Evolutionary conservation across 2,888 invertebrate species (phyloP), one percentile per base, ranked within the genome.

Genomic region (Horisme vitalbata): DNA sequence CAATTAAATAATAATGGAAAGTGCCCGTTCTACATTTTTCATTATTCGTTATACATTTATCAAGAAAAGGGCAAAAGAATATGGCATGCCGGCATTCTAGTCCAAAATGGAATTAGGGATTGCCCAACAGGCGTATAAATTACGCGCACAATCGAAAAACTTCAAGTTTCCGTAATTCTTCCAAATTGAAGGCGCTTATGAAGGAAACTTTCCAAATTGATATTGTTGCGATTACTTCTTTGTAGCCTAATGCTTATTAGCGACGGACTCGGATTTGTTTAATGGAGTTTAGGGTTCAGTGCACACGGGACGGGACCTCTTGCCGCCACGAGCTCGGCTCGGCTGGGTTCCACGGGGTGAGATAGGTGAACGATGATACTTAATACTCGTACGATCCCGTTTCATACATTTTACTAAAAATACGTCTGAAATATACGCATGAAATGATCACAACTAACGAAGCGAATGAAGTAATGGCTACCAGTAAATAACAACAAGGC

Each of bases 71-170:
- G 8, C n/a, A 8, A 15, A 7, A 27, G 6, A 23, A 32, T 20
- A 30, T 21, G 13, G 3, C 10, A 35, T 27, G 8, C n/a, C 28
- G 38, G 18, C 43, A 43, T 35, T 35, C 35, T 9, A 30, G 30
- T 12, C 23, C 43, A 11, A n/a, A 44, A 32, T 11, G 36, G 36
- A 13, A 26, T 36, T 30, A 37, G 26, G 34, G 24, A 39, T 35
- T 28, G 41, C 32, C 41, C 44, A 34, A 52, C 46, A 43, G 46
- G 38, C 54, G 54, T 49, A 55, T 58, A 58, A 53, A 55, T 55
- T 49, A 54, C 53, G 36, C 55, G 49, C 55, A 55, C 58, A 55
- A 55, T 49, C 55, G 52, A 52, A 50, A 50, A 54, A 56, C 53
- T 54, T 47, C 32, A 49, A 56, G 36, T 51, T 51, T 52, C 33